Base-by-base conservation (phyloP, 1,140 invertebrate species). In the Neuroterus valhalla region DNA sequence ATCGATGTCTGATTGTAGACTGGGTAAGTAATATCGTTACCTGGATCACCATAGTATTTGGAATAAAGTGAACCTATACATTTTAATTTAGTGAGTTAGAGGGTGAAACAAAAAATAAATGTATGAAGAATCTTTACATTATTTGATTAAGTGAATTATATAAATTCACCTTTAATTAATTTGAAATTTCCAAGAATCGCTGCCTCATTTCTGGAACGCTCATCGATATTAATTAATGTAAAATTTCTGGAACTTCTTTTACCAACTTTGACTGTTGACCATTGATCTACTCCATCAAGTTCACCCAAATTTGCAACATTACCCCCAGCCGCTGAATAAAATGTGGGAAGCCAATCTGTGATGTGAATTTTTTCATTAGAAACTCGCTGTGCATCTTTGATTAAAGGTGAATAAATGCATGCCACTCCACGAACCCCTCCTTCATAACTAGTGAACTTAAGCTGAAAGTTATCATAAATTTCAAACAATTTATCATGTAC, bases 341-440 rank as follows among this genome's bases (percentile, higher is more conserved):
- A 75, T 0, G 94, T 94, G 0, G 95, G 95, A 43, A 96, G 81
- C 94, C 95, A 95, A 86, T 96, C 95, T 69, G 91, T 91, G 15
- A 96, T 91, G 79, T 95, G 94, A 72, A 95, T 91, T 67, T 95
- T 83, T 44, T 94, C 87, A 66, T 91, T 87, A 2, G 91, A 91
- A 1, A 94, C 89, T 70, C 91, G 78, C 17, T 85, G 85, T 0
- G 82, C 80, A 23, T 92, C 85, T 46, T 88, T 83, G 45, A 92
- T 86, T 50, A 91, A 79, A 2, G 90, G 88, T 50, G 91, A 92
- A 81, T 90, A 92, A 19, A 93, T 84, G 72, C 94, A 92, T 0
- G 93, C 93, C 2, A 89, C 89, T 5, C 91, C 93, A 44, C 94
- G 85, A 2, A 95, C 90, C 0, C 92, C 94, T n/a, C 95, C 95